phyloP scores from a whole-genome alignment of 2,113 vertebrate species.

The Dipodomys spectabilis region DNA sequence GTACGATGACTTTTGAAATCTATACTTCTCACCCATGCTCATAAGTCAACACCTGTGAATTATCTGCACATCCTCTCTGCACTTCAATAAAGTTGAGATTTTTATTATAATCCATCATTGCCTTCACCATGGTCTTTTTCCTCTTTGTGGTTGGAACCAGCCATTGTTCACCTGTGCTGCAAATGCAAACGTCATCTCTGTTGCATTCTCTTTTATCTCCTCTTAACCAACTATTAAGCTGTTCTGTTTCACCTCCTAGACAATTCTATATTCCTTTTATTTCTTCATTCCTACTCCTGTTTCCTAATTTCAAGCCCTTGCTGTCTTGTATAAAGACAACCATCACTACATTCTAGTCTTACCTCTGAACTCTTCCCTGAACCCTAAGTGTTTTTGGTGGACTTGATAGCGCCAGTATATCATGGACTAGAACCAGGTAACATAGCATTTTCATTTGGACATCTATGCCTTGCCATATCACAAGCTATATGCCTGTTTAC shows the following conservation, averaged over 20 bases:
- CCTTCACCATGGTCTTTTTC: not conserved
- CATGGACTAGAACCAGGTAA: too few relatives aligned
- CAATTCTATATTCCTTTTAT: not conserved
- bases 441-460: not conserved
- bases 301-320: slow-evolving; percentile 16
- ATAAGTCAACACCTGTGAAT: not conserved
- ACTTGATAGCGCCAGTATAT: too few relatives aligned
- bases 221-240: not conserved
- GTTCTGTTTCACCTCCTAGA: not conserved
- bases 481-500: not conserved
- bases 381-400: not conserved
- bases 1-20: not conserved
- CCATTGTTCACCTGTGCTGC: not conserved
- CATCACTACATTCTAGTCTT: not conserved
- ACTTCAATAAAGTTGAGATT: not conserved
- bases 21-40: not conserved
- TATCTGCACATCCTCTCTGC: not conserved
- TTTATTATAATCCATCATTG: not conserved
- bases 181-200: not conserved
- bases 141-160: not conserved
- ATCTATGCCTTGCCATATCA: not conserved
- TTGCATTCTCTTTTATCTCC: not conserved
- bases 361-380: not conserved
- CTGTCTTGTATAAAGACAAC: not conserved
- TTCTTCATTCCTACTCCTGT: not conserved